Conservation (phyloP, 2,113 vertebrate genomes). For the Sylvia atricapilla region DNA sequence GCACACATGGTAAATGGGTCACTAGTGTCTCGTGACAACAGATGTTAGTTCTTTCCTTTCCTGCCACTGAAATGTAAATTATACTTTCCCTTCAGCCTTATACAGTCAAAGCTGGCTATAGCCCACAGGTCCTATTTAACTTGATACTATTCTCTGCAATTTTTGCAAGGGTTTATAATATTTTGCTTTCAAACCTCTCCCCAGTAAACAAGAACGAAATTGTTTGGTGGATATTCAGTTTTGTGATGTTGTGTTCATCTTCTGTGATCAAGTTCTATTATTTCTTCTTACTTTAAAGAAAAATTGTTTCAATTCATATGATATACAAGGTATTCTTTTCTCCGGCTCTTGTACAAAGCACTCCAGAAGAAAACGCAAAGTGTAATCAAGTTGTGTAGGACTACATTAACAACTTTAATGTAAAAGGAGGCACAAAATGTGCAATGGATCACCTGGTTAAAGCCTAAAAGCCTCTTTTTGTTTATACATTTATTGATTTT, state of each 20-base stretch:
- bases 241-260: slow-evolving; percentile 24
- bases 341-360: neutral
- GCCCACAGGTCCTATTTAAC: neutral
- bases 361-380: neutral
- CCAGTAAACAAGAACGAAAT: slow-evolving; percentile 33
- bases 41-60: neutral
- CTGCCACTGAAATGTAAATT: neutral
- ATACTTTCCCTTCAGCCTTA: neutral
- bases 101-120: neutral
- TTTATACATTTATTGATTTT: slow-evolving; percentile 65
- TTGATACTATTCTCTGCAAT: neutral
- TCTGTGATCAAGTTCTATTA: neutral
- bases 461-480: slow-evolving; percentile 44
- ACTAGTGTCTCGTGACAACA: neutral
- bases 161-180: slow-evolving; percentile 1
- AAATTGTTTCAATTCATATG: slow-evolving; percentile 38
- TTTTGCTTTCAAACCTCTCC: slow-evolving; percentile 42
- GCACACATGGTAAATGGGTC: neutral
- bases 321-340: slow-evolving; percentile 16
- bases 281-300: neutral
- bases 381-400: neutral
- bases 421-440: slow-evolving; percentile 28
- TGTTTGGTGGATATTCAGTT: neutral
- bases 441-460: slow-evolving; percentile 29
- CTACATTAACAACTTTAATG: slow-evolving; percentile 2